These are phyloP conservation scores for Cyrtonyx montezumae DNA, from an alignment of 2,113 vertebrate species.

Conservation along the genomic window DNA sequence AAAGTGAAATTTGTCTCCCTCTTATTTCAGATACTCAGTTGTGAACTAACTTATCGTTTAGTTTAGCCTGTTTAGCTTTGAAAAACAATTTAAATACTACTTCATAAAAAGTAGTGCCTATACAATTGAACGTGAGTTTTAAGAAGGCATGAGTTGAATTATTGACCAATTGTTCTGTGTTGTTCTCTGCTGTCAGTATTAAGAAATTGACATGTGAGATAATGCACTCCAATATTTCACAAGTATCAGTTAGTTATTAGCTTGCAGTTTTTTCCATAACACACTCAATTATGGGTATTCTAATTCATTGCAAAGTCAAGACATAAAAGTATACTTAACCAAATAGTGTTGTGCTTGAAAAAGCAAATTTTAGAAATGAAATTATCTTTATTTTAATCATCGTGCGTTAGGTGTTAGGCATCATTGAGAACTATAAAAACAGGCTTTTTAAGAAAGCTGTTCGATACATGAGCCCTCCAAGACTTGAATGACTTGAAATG, in stretches of 20 bases:
- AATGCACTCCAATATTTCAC: not conserved
- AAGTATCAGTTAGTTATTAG: not conserved
- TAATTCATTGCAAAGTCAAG: slow-evolving; percentile 26
- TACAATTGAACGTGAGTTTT: not conserved
- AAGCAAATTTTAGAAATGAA: not conserved
- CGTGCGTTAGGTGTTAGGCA: not conserved
- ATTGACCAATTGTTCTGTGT: not conserved
- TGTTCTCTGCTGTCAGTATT: not conserved
- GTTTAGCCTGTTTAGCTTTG: not conserved
- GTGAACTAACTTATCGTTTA: not conserved
- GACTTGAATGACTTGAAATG: not conserved
- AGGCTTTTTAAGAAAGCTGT: not conserved
- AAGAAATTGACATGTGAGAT: not conserved
- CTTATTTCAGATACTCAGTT: not conserved
- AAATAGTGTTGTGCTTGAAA: not conserved
- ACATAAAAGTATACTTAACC: slow-evolving; percentile 35
- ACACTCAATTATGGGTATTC: not conserved
- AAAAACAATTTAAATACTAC: not conserved
- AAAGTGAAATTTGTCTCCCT: not conserved
- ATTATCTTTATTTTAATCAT: not conserved
- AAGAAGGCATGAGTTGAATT: not conserved
- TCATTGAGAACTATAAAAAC: not conserved
- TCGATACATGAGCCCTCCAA: not conserved
- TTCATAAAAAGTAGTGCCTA: not conserved
- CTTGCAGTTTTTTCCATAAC: not conserved